Evolutionary conservation across 2,888 invertebrate genomes (phyloP), one percentile per base, ranked within the genome.

Genomic region (Eristalis pertinax): DNA sequence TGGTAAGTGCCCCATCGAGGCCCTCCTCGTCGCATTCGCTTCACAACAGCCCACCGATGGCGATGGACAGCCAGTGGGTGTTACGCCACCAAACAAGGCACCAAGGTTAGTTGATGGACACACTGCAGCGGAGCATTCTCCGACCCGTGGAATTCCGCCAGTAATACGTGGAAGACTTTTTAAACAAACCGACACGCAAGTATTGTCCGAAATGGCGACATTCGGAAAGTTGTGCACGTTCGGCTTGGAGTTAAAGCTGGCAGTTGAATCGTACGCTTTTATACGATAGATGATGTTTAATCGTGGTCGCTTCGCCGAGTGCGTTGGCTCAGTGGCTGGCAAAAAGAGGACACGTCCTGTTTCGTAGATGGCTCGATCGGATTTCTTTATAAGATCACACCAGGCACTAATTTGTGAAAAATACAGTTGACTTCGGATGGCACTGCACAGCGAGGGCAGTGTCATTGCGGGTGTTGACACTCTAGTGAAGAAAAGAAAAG

Each of bases 361-460:
- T 92, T 91, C 92, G 78, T 91, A 91, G 64, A 93, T 91, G 32
- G 92, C 91, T 77, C 91, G 90, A 91, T 93, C 93, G 63, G 91
- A 91, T 78, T 93, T 92, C 62, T 92, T 92, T 69, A 93, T 90
- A 38, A 93, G 90, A 91, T 93, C 93, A 85, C 92, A 95, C 99
- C 99, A 99, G 76, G 99, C 98, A 70, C 98, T 97, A 89, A 99
- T 95, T 94, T 99, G 99, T 5, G 99, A 99, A 94, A 99, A 99
- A 94, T 98, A 98, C 84, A 99, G 95, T 93, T 98, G 98, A 7
- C 99, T 99, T 88, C 98, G 95, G 67, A 99, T 96, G 69, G 99
- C 99, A 93, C 97, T 98, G 91, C 98, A 95, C 89, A 99, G 94
- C 93, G 97, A 97, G 90, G 96, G 95, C 87, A 93, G 89, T 74